Percentiles rank a stretch among this genome's conserved stretches.
phyloP scores from a whole-genome alignment of 2,888 invertebrate species.

The Epinotia bilunana region DNA sequence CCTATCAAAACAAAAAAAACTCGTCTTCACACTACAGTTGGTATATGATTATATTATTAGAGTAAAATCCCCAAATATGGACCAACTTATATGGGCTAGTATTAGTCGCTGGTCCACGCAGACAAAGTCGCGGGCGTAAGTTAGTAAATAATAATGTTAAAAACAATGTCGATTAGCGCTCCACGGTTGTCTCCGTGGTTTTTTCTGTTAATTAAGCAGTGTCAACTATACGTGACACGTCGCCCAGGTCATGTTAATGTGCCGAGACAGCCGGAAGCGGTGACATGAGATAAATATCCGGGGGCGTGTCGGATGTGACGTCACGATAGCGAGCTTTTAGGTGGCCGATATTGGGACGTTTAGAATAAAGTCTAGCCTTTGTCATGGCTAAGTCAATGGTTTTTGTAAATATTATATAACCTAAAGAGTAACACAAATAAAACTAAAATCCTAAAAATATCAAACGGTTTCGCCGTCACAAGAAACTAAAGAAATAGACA shows the following conservation, averaged over 20 bases:
- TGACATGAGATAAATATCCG: slow-evolving; percentile 11
- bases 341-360: neutral
- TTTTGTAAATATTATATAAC: neutral
- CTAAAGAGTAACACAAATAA: too few relatives aligned
- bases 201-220: slow-evolving; percentile 6
- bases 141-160: neutral
- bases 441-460: too few relatives aligned
- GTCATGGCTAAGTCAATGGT: neutral
- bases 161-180: neutral
- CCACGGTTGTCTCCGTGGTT: neutral
- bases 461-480: too few relatives aligned
- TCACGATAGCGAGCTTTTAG: neutral
- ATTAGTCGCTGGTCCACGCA: too few relatives aligned
- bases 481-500: too few relatives aligned
- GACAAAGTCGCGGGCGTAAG: too few relatives aligned
- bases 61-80: too few relatives aligned
- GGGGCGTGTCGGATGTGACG: slow-evolving; percentile 10
- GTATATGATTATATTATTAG: too few relatives aligned
- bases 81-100: too few relatives aligned
- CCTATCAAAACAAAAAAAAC: too few relatives aligned
- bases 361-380: neutral
- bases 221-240: slow-evolving; percentile 1
- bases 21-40: too few relatives aligned
- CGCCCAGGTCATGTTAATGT: slow-evolving; percentile 5
- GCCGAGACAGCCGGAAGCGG: slow-evolving; percentile 3